Evolutionary conservation across 2,113 vertebrate genomes (phyloP).

Genomic region (Coturnix japonica): DNA sequence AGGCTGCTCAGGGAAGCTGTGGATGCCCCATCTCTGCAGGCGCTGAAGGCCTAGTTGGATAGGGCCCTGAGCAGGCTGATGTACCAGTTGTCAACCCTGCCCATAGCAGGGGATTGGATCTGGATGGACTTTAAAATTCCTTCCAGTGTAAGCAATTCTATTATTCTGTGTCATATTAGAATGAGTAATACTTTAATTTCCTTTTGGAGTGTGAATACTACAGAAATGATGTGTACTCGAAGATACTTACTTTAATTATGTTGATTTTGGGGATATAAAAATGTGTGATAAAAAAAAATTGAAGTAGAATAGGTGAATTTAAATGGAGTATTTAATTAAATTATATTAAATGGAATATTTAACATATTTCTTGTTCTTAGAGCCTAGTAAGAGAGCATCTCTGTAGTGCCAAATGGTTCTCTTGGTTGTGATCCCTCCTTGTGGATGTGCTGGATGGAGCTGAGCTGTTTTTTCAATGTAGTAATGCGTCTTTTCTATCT

Average conservation of each 20-base stretch:
- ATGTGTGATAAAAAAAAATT: neutral
- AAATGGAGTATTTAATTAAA: neutral
- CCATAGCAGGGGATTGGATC: too few relatives aligned
- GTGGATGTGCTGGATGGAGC: neutral
- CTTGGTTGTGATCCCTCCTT: neutral
- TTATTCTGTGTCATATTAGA: neutral
- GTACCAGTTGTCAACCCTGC: too few relatives aligned
- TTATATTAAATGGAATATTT: too few relatives aligned
- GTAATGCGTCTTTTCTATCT: neutral
- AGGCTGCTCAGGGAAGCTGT: too few relatives aligned
- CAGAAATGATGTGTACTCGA: neutral
- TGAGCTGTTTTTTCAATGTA: neutral
- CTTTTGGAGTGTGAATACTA: neutral
- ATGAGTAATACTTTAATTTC: neutral
- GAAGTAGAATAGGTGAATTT: neutral
- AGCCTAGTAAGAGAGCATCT: rapidly evolving
- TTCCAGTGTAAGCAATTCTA: too few relatives aligned
- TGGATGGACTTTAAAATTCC: too few relatives aligned
- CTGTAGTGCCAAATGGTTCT: neutral
- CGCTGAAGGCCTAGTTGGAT: too few relatives aligned
- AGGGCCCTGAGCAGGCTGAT: too few relatives aligned
- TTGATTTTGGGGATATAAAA: neutral
- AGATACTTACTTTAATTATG: neutral
- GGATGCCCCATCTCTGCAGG: too few relatives aligned
- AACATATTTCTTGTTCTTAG: neutral